phyloP scores from a whole-genome alignment of 2,888 invertebrate genomes.

The Zonitis immaculata region DNA sequence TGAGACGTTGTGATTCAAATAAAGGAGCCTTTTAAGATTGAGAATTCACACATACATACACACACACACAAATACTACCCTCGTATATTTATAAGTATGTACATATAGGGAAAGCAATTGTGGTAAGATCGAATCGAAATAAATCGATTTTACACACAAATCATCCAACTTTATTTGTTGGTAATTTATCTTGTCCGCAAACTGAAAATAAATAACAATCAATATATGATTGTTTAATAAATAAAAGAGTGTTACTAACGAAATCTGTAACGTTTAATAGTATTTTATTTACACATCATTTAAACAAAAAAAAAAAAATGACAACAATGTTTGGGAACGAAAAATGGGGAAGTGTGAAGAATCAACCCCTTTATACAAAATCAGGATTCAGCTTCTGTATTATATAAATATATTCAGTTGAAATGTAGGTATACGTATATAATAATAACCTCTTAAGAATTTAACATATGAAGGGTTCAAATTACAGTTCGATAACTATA shows the following conservation, averaged over 20 bases:
- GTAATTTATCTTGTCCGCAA: no score
- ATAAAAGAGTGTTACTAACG: no score
- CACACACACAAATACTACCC: no score
- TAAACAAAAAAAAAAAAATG: not conserved
- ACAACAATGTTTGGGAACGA: not conserved
- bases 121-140: no score
- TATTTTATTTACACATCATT: not conserved
- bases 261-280: no score
- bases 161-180: no score
- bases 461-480: not conserved
- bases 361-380: not conserved
- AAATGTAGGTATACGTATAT: no score
- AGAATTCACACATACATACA: not conserved
- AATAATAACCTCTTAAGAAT: not conserved
- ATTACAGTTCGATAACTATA: not conserved
- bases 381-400: no score
- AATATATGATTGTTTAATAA: not conserved
- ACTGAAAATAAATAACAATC: not conserved
- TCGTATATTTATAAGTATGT: no score
- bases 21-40: conserved; percentile 7
- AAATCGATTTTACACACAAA: not conserved
- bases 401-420: no score
- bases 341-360: not conserved
- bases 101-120: no score
- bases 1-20: conserved; percentile 15